Evolutionary conservation across 2,888 invertebrate genomes (phyloP).

Genomic region (Catocala nupta): DNA sequence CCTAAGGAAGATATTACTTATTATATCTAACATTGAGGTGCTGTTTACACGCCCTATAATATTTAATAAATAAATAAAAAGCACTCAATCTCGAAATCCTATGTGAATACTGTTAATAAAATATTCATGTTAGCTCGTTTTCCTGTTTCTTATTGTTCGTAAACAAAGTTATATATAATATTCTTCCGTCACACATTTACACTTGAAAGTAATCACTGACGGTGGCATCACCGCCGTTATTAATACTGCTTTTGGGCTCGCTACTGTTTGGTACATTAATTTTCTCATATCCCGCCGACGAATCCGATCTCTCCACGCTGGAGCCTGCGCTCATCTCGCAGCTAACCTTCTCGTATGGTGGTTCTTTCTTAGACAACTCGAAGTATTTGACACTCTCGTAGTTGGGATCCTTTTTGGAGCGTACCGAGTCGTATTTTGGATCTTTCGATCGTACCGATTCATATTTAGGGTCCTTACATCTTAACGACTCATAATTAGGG

Average conservation of each 20-base stretch:
- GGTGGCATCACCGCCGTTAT: conserved; percentile 72
- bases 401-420: conserved; percentile 90
- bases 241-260: conserved; percentile 79
- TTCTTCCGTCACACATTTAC: conserved; percentile 54
- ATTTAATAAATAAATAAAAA: conserved; percentile 73
- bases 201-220: conserved; percentile 85
- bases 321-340: conserved; percentile 63
- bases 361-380: conserved; percentile 87
- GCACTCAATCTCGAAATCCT: conserved; percentile 72
- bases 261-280: conserved; percentile 73
- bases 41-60: conserved; percentile 67
- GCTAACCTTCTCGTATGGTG: conserved; percentile 90
- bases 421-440: conserved; percentile 92
- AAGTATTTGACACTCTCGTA: conserved; percentile 94
- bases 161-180: conserved; percentile 39
- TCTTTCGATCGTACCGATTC: conserved; percentile 85
- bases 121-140: conserved; percentile 60
- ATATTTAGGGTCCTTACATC: conserved; percentile 89
- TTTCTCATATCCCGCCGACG: conserved; percentile 78
- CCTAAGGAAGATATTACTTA: conserved; percentile 80
- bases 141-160: conserved; percentile 40
- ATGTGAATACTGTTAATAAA: conserved; percentile 61
- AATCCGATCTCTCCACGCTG: conserved; percentile 74
- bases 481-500: conserved; percentile 90
- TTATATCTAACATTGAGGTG: conserved; percentile 76